phyloP scores from a whole-genome alignment of 2,113 vertebrate genomes.

The Buteo buteo region DNA sequence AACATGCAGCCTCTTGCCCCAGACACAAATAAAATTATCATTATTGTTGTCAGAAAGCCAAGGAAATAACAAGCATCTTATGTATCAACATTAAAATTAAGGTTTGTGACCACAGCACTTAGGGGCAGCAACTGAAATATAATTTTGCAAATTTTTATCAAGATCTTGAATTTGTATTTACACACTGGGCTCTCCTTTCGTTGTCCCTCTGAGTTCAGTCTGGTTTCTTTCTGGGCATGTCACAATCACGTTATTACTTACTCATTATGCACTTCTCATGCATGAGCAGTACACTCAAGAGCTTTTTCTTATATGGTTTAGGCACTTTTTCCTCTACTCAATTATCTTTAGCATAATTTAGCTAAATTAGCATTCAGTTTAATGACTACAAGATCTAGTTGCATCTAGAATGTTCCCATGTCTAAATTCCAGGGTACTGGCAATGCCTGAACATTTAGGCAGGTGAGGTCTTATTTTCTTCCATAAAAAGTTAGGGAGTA shows the following conservation, averaged over 20 bases:
- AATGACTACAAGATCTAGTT: background rate
- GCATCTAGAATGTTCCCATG: background rate
- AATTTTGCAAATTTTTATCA: background rate
- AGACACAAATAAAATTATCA: background rate
- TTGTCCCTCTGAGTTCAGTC: background rate
- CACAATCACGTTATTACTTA: background rate
- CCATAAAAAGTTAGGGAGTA: background rate
- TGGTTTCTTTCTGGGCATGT: background rate
- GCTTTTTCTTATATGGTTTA: background rate
- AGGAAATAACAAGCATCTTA: background rate
- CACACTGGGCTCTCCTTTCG: background rate
- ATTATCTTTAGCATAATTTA: background rate
- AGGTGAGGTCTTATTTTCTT: background rate
- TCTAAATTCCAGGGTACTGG: background rate
- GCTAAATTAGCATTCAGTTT: background rate
- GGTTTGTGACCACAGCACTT: background rate
- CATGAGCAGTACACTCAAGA: background rate
- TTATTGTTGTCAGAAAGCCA: background rate
- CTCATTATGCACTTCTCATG: background rate
- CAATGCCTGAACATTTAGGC: background rate
- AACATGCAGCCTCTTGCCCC: background rate
- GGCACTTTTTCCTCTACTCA: rapidly evolving
- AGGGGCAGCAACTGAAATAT: background rate
- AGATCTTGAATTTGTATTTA: background rate
- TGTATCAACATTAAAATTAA: background rate